Base-by-base conservation (phyloP, 2,797 vertebrate genomes). In the Hoplostethus atlanticus region DNA sequence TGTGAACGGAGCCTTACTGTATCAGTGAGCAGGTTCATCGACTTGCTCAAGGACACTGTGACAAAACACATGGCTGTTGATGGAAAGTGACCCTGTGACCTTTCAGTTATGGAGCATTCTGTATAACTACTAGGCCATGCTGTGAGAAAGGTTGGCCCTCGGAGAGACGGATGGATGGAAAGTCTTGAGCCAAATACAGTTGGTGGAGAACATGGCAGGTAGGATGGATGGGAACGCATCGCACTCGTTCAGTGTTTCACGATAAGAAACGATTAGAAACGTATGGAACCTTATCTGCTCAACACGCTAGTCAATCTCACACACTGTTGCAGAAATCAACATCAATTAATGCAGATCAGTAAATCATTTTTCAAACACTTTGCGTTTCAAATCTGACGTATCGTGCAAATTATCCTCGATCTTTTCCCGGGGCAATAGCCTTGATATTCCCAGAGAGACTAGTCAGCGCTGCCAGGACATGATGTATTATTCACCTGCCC, bases 401-500 rank as follows among this genome's bases (percentile, higher is more conserved):
- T 31, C 36, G 34, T 68, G 40, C 65, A 58, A 76, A 59, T 67
- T 8, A 42, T 40, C 55, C 52, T 30, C 36, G 28, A 73, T 64
- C 25, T 68, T 50, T 44, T 28, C 34, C 17, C n/a, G 34, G 21
- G n/a, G 51, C 11, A 25, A 61, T 42, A 30, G 53, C 16, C 42
- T 25, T 38, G 54, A 71, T 7, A 3, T 57, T 60, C 47, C 52
- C 46, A 46, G 6, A 63, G 59, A 3, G 58, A 44, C n/a, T 0
- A 46, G 54, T 70, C 50, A 36, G 15, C 25, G 28, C 59, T 40
- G 54, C 17, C 6, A 28, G 11, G n/a, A 53, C 34, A 16, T 56
- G 13, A 65, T 70, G 69, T 47, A 70, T 70, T 66, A 48, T 68
- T 79, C 64, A 71, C 9, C 38, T 62, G 34, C 51, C 30, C 69